A percentile compares a stretch with the other conserved stretches of the same genome.
Conservation (phyloP, 1,140 invertebrate species). For the Cydia strobilella region DNA sequence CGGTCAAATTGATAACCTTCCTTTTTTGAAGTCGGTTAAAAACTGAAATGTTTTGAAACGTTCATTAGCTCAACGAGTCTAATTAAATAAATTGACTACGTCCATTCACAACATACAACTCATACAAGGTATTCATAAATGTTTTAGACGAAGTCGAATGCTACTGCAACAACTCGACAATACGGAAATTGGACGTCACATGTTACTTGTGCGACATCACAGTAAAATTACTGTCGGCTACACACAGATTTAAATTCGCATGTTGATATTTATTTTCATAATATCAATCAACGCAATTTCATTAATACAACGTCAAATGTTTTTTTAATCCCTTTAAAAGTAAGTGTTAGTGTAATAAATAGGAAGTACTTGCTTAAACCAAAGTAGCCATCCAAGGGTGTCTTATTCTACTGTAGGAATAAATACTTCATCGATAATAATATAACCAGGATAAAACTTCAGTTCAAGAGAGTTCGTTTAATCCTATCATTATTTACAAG, state of each 20-base stretch:
- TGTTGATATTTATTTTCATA: neutral
- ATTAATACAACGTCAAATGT: too few relatives aligned
- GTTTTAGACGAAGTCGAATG: conserved; percentile 15
- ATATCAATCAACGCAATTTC: too few relatives aligned
- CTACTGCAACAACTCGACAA: conserved; percentile 39
- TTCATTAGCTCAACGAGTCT: neutral
- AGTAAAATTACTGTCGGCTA: neutral
- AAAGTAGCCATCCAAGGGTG: too few relatives aligned
- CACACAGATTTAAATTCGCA: neutral
- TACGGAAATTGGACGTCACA: conserved; percentile 43
- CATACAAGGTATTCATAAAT: conserved; percentile 20
- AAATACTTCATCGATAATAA: too few relatives aligned
- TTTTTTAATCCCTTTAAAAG: too few relatives aligned
- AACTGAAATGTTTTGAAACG: neutral
- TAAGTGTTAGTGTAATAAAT: too few relatives aligned
- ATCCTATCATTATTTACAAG: too few relatives aligned
- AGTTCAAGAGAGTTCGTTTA: too few relatives aligned
- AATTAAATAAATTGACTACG: neutral
- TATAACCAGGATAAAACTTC: too few relatives aligned
- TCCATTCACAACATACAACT: neutral
- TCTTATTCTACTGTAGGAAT: too few relatives aligned
- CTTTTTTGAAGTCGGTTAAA: neutral
- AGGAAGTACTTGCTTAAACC: too few relatives aligned
- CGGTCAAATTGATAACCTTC: neutral
- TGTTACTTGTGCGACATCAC: conserved; percentile 29